Conservation (phyloP, 2,797 vertebrate species). For the Hybognathus amarus region DNA sequence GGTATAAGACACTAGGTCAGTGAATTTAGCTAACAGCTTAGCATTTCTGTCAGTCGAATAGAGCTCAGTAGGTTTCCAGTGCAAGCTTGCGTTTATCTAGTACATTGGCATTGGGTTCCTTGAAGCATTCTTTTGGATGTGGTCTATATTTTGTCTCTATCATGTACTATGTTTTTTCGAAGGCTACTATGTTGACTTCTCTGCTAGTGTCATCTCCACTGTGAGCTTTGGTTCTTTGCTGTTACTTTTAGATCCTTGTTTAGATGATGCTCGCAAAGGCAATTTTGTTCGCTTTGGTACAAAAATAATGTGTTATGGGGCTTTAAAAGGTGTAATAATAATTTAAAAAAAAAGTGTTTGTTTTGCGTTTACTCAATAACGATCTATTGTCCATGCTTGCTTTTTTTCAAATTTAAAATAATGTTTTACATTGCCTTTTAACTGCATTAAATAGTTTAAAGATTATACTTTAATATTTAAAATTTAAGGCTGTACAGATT, state of each 20-base stretch:
- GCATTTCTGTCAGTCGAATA: constrained; percentile 6
- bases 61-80: constrained; percentile 7
- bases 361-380: not conserved
- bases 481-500: not conserved
- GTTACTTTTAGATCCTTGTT: not conserved
- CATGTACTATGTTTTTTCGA: not conserved
- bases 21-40: constrained; percentile 17
- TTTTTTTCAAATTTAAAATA: not conserved
- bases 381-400: not conserved
- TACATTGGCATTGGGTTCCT: not conserved
- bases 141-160: not conserved
- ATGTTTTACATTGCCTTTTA: not conserved
- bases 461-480: too few species aligned
- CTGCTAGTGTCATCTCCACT: not conserved
- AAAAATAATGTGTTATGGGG: not conserved
- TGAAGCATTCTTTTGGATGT: not conserved
- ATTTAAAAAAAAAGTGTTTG: not conserved
- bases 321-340: not conserved
- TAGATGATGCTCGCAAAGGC: not conserved
- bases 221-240: not conserved
- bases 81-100: not conserved
- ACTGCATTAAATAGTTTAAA: not conserved
- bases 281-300: not conserved
- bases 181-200: not conserved
- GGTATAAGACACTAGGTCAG: not conserved